Evolutionary conservation across 2,888 invertebrate species (phyloP).

Genomic region (Mesorhabditis belari): DNA sequence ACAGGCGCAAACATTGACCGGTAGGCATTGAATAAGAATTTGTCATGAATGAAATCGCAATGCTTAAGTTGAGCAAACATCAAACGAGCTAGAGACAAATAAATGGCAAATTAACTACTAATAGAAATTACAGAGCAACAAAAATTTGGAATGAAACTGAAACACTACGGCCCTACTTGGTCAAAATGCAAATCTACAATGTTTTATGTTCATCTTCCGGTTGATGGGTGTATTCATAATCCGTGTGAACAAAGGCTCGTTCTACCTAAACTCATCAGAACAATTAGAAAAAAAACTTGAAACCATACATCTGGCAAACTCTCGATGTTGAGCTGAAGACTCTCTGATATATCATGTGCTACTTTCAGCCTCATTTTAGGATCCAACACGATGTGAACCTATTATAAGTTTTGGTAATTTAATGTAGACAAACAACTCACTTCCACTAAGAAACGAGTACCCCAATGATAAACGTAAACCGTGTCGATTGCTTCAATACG

Average conservation of each 20-base stretch:
- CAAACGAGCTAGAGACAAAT: too few species aligned
- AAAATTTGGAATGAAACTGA: too few species aligned
- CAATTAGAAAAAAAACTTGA: not conserved
- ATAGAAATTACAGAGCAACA: too few species aligned
- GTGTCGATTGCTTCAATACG: constrained; percentile 55
- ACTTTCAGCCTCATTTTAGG: constrained; percentile 54
- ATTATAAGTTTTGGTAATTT: not conserved
- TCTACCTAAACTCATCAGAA: constrained; percentile 51
- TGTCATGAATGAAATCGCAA: too few species aligned
- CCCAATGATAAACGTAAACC: constrained; percentile 59
- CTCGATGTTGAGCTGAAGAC: constrained; percentile 58
- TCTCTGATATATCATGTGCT: constrained; percentile 58
- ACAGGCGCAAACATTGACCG: too few species aligned
- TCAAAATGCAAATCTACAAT: constrained; percentile 39
- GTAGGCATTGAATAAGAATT: too few species aligned
- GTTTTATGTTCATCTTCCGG: constrained; percentile 57
- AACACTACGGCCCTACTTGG: too few species aligned
- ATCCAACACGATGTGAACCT: constrained; percentile 56
- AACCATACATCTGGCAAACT: constrained; percentile 51
- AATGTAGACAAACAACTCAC: constrained; percentile 16
- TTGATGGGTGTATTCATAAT: constrained; percentile 57
- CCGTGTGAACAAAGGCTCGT: constrained; percentile 59
- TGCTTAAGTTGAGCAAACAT: too few species aligned
- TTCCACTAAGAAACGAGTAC: constrained; percentile 56
- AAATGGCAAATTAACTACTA: too few species aligned